These are phyloP conservation scores for Thelaira solivaga DNA, from an alignment of 2,888 invertebrate species.

Conservation along the genomic window DNA sequence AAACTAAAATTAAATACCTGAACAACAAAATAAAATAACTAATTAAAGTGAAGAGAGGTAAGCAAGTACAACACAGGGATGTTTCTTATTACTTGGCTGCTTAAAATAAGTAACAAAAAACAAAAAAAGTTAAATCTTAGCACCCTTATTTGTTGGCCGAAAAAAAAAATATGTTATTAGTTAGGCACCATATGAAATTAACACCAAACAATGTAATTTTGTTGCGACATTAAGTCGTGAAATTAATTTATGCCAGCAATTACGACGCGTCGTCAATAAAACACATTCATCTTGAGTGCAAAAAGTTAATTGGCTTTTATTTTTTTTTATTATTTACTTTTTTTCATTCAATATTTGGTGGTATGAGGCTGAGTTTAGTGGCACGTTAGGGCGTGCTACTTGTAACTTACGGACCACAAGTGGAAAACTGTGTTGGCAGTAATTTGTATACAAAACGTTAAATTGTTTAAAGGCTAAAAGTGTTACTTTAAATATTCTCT, in stretches of 20 bases:
- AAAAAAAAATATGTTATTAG: constrained; percentile 37
- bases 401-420: background rate
- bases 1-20: constrained; percentile 61
- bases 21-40: constrained; percentile 33
- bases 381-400: background rate
- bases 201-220: constrained; percentile 74
- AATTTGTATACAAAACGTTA: background rate
- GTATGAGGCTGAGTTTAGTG: background rate
- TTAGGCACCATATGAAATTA: constrained; percentile 54
- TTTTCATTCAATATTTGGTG: background rate
- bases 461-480: too few relatives aligned
- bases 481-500: too few relatives aligned
- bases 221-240: constrained; percentile 73
- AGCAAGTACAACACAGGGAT: background rate
- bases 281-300: constrained; percentile 73
- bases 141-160: constrained; percentile 48
- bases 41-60: constrained; percentile 8
- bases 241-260: constrained; percentile 78
- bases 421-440: background rate
- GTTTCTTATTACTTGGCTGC: background rate
- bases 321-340: too few relatives aligned
- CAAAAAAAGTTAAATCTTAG: background rate
- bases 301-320: constrained; percentile 64
- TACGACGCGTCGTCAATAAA: constrained; percentile 77
- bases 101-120: background rate